Percentiles rank a stretch among this genome's conserved stretches.
These are phyloP conservation scores for Cerastoderma edule DNA, from an alignment of 2,888 invertebrate genomes.

Conservation along the genomic window DNA sequence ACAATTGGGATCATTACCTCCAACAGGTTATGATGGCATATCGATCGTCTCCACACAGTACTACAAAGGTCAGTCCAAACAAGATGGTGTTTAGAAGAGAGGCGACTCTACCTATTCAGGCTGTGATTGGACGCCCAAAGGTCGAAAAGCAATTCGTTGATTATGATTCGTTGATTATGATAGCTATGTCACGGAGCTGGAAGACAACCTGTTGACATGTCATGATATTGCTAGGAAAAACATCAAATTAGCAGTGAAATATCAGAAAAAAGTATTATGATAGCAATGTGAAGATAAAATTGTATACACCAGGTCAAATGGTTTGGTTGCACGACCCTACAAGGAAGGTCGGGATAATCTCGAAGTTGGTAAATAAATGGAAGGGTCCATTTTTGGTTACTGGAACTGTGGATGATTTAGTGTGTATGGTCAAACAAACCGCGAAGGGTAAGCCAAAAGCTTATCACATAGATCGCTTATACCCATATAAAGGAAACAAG, in stretches of 20 bases:
- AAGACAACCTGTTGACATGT: constrained; percentile 19
- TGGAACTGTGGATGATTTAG: constrained; percentile 37
- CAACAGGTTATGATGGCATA: constrained; percentile 58
- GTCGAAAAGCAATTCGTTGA: background rate
- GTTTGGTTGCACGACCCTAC: constrained; percentile 48
- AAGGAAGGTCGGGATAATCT: constrained; percentile 36
- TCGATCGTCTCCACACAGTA: constrained; percentile 36
- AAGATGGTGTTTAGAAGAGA: constrained; percentile 50
- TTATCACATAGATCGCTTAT: constrained; percentile 42
- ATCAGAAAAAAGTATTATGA: constrained; percentile 46
- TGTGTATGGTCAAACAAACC: constrained; percentile 45
- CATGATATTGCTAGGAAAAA: constrained; percentile 31
- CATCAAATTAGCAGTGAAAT: constrained; percentile 3
- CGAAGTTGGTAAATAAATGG: constrained; percentile 43
- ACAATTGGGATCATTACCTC: constrained; percentile 42
- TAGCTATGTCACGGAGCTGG: constrained; percentile 27
- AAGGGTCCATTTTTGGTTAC: constrained; percentile 44
- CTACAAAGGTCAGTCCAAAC: constrained; percentile 46
- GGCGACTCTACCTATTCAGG: constrained; percentile 39
- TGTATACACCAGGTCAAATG: constrained; percentile 19
- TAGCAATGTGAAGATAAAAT: constrained; percentile 18
- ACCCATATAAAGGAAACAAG: constrained; percentile 38
- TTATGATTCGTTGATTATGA: no score
- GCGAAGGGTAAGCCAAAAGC: constrained; percentile 29
- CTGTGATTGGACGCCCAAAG: constrained; percentile 26